Conservation (phyloP, 2,888 invertebrate genomes). For the Drosophila algonquin region DNA sequence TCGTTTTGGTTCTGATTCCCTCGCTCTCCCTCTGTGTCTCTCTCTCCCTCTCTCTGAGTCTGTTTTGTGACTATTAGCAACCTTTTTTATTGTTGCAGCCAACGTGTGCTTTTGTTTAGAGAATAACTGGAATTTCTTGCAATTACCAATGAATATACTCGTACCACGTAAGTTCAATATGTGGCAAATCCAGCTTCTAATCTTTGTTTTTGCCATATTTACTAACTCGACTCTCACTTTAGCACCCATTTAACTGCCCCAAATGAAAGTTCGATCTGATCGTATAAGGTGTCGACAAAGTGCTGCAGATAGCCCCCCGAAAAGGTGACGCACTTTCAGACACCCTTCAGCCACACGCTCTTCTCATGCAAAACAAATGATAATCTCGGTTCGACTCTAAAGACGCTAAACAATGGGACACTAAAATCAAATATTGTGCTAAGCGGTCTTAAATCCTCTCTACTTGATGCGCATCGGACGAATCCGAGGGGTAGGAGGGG, state of each 20-base stretch:
- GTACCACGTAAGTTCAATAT: not conserved
- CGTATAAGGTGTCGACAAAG: constrained; percentile 12
- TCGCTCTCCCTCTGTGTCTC: constrained; percentile 4
- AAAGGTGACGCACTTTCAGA: constrained; percentile 17
- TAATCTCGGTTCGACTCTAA: constrained; percentile 9
- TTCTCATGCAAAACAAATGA: constrained; percentile 37
- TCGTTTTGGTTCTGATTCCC: constrained; percentile 38
- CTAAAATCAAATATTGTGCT: constrained; percentile 3
- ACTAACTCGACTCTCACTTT: not conserved
- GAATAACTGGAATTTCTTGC: constrained; percentile 37
- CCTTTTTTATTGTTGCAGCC: constrained; percentile 12
- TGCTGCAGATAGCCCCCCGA: constrained; percentile 19
- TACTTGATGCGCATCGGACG: not conserved
- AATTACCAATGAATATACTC: constrained; percentile 22
- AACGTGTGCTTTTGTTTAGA: constrained; percentile 28
- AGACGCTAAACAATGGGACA: constrained; percentile 25
- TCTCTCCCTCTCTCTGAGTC: constrained; percentile 3
- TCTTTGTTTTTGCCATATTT: not conserved
- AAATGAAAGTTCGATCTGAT: constrained; percentile 38
- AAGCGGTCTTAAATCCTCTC: constrained; percentile 18
- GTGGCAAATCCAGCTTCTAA: not conserved
- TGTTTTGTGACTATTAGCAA: constrained; percentile 7
- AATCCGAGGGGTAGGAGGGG: not conserved
- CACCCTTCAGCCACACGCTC: constrained; percentile 26
- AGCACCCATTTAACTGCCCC: constrained; percentile 26